Evolutionary conservation across 2,113 vertebrate species (phyloP), one percentile per base, ranked within the genome.

Genomic region (Actenoides lindsayi): DNA sequence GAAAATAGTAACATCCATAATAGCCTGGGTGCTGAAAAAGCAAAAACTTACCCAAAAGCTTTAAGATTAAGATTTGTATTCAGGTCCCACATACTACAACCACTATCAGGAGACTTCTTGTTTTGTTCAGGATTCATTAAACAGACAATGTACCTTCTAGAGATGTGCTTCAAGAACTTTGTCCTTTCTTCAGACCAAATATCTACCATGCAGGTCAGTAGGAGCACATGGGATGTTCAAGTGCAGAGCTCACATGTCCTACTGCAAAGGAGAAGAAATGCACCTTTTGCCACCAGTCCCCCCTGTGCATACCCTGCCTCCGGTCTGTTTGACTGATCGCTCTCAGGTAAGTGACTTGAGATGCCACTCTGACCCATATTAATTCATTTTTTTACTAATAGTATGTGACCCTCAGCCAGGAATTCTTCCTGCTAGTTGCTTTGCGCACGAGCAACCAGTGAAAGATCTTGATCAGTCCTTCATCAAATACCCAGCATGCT

Each of bases 391-490:
- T 83, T 87, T 44, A 11, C 35, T 81, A 69, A n/a, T 35, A 28
- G 21, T 15, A 42, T 11, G 3, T 42, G 39, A 75, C 35, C 5
- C 12, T 87, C 30, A 67, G 42, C 31, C 69, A 87, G 39, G 44
- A 93, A 30, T 42, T 39, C 27, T 53, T 51, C 33, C 63, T 76
- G 62, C 57, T 54, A 16, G 16, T 18, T 57, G 16, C 31, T 78
- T 31, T 64, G 64, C 17, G 37, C 39, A 23, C 21, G 28, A 71
- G 48, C 0, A 2, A 25, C 20, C 0, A 0, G 16, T 44, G 23
- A 41, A 77, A 77, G 14, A 10, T 28, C 46, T 83, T 87, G 5
- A n/a, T 62, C 28, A 4, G 0, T 51, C 25, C 31, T n/a, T 50
- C 39, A 63, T n/a, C 60, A 70, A 84, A 60, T 14, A 59, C 5